Evolutionary conservation across 2,888 invertebrate genomes (phyloP).

Genomic region (Melipona beecheii): DNA sequence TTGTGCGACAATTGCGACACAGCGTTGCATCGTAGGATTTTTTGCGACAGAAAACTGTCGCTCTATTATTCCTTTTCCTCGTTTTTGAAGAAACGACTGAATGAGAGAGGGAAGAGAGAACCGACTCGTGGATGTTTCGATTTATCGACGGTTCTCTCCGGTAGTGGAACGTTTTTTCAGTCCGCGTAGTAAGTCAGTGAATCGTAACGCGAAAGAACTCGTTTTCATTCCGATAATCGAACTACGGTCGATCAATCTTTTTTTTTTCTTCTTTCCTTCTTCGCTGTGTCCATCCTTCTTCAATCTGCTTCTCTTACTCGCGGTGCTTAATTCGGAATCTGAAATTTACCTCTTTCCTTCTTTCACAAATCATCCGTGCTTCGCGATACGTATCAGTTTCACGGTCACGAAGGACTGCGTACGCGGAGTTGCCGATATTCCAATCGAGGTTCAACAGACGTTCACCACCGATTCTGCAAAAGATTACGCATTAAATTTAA

Average conservation of each 20-base stretch:
- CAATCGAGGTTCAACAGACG: background rate
- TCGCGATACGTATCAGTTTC: too few species aligned
- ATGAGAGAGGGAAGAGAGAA: background rate
- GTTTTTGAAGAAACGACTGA: background rate
- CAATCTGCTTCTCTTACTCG: background rate
- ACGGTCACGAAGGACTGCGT: too few species aligned
- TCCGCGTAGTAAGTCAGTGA: constrained; percentile 17
- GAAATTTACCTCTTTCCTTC: background rate
- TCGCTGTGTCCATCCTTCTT: background rate
- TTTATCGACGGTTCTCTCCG: constrained; percentile 16
- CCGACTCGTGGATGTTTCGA: background rate
- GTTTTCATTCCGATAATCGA: constrained; percentile 22
- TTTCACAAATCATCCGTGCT: background rate
- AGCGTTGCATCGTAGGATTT: background rate
- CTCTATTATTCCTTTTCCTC: background rate
- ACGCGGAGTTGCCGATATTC: background rate
- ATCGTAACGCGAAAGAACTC: constrained; percentile 24
- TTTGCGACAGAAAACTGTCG: background rate
- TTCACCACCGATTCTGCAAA: background rate
- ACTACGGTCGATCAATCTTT: background rate
- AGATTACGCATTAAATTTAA: too few species aligned
- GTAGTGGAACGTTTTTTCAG: background rate
- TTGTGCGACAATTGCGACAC: background rate
- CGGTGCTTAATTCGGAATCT: background rate
- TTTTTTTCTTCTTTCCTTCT: background rate